Percentiles rank a stretch among this genome's conserved stretches.
These are phyloP conservation scores for Synanthedon formicaeformis DNA, from an alignment of 2,888 invertebrate species.

Conservation along the genomic window DNA sequence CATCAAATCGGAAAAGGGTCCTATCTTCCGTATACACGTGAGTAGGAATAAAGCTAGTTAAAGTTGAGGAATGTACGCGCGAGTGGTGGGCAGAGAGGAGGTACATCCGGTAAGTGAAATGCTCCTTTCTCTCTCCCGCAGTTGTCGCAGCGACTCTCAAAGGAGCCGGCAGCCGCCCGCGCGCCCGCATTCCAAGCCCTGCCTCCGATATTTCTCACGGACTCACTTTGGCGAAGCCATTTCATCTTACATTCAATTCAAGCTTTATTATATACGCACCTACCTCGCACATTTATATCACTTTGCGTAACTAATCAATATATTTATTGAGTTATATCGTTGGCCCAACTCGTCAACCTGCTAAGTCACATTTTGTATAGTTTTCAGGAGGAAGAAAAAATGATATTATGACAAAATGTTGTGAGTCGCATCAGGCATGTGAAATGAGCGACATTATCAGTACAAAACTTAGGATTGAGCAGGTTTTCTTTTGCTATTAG, in stretches of 20 bases:
- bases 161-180: slow-evolving; percentile 65
- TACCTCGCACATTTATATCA: background rate
- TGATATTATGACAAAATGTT: too few species aligned
- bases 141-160: slow-evolving; percentile 54
- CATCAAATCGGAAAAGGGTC: too few species aligned
- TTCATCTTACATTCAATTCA: slow-evolving; percentile 15
- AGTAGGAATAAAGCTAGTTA: too few species aligned
- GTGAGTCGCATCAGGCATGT: too few species aligned
- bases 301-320: slow-evolving; percentile 1
- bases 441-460: too few species aligned
- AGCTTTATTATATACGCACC: background rate
- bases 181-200: slow-evolving; percentile 57
- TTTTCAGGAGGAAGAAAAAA: too few species aligned
- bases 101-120: slow-evolving; percentile 41
- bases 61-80: background rate
- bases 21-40: too few species aligned
- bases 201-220: slow-evolving; percentile 66
- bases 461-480: too few species aligned
- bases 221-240: slow-evolving; percentile 63
- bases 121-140: slow-evolving; percentile 49
- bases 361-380: too few species aligned
- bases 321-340: too few species aligned
- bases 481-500: too few species aligned
- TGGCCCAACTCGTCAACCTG: too few species aligned
- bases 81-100: background rate